Conservation (phyloP, 1,140 invertebrate species). For the Megalopta genalis region DNA sequence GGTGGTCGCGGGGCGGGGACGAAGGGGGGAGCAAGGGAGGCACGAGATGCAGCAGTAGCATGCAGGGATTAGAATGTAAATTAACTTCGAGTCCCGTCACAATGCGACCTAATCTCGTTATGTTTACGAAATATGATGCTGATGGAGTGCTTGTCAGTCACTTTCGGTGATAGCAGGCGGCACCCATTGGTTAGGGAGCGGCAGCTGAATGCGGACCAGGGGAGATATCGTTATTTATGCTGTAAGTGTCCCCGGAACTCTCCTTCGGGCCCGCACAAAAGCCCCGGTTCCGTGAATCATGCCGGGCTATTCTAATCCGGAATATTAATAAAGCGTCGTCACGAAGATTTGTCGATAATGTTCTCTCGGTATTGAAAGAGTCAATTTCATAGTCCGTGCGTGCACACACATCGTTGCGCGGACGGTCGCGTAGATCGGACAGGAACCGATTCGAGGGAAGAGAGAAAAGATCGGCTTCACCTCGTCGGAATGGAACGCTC, state of each 20-base stretch:
- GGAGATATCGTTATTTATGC: constrained; percentile 73
- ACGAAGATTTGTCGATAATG: constrained; percentile 32
- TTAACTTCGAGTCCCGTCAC: constrained; percentile 68
- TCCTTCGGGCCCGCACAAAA: constrained; percentile 46
- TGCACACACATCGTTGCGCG: not conserved
- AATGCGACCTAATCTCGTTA: constrained; percentile 75
- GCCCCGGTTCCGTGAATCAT: constrained; percentile 39
- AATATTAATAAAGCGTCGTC: constrained; percentile 59
- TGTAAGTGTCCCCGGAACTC: constrained; percentile 50
- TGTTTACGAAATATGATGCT: constrained; percentile 74
- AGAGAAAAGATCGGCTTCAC: not conserved
- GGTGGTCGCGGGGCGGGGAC: not conserved
- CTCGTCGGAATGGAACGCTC: not conserved
- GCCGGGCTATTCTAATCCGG: constrained; percentile 29
- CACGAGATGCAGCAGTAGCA: constrained; percentile 24
- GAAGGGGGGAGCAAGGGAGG: not conserved
- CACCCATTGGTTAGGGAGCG: constrained; percentile 61
- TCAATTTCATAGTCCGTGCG: not conserved
- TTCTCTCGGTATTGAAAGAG: not conserved
- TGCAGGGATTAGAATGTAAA: constrained; percentile 73
- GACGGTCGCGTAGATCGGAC: too few relatives aligned
- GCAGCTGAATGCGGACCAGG: constrained; percentile 60
- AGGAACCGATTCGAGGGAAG: not conserved
- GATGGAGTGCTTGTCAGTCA: constrained; percentile 71
- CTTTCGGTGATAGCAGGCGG: constrained; percentile 61